Evolutionary conservation across 2,797 vertebrate species (phyloP), one percentile per base, ranked within the genome.

Genomic region (Propithecus deckenii): DNA sequence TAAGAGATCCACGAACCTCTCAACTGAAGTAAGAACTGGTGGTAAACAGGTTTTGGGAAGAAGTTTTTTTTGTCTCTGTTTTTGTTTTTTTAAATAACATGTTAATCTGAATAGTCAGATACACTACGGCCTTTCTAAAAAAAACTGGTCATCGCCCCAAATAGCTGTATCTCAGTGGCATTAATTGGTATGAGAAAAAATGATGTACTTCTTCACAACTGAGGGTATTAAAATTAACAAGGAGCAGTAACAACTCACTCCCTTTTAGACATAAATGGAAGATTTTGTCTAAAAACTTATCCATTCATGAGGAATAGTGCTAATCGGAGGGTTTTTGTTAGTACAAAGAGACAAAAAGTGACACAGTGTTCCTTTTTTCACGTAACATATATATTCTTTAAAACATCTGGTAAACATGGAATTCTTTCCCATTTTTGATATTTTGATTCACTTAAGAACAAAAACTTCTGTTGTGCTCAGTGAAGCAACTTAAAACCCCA

Each of bases 391-490:
- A 95, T 79, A 67, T 48, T 91, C 32, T 87, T 83, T 71, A 80
- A 89, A 89, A 38, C n/a, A 52, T 22, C 83, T 91, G 48, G 38
- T 20, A 61, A 86, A 74, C 71, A 89, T 13, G 20, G 57, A 72
- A 84, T 84, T 84, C 41, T 59, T 89, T 84, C 28, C 63, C 69
- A 59, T 63, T 74, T 74, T 83, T 69, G 23, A 13, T 12, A 72
- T 79, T 88, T 93, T 83, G 81, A 95, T 46, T 71, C 67, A 59
- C 41, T 71, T 76, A 57, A 83, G 59, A 35, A 94, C 46, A 91
- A 86, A 85, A 89, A n/a, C 23, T 65, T 41, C 22, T 80, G 81
- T 69, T 59, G 23, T 23, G 28, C 23, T 80, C 35, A 79, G 32
- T 12, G 23, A 94, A 92, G 55, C 28, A 87, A 65, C 32, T 88